Evolutionary conservation across 2,888 invertebrate genomes (phyloP).

Genomic region (Alloscopus bannaensis): DNA sequence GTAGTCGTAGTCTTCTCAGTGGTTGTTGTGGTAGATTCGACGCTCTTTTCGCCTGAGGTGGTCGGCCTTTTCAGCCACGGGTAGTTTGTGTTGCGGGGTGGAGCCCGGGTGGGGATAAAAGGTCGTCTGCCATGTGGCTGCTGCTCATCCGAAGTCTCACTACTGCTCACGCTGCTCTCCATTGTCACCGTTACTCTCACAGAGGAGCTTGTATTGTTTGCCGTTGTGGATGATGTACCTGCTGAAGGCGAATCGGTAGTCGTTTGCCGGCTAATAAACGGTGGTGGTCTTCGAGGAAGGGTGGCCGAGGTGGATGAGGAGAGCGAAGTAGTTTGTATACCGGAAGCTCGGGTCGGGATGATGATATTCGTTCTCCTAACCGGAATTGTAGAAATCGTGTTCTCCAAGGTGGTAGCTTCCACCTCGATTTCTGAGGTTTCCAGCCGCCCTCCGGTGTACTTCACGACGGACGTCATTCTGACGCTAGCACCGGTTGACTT

Average conservation of each 20-base stretch:
- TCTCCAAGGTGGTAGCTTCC: constrained; percentile 20
- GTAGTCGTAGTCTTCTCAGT: constrained; percentile 39
- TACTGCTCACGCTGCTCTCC: constrained; percentile 55
- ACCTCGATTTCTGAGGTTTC: constrained; percentile 63
- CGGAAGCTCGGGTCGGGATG: constrained; percentile 41
- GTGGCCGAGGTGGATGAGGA: constrained; percentile 14
- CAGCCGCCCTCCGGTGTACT: constrained; percentile 69
- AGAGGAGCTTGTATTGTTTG: constrained; percentile 25
- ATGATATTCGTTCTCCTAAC: constrained; percentile 48
- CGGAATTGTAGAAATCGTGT: background rate
- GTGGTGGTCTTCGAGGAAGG: constrained; percentile 32
- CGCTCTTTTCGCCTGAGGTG: constrained; percentile 39
- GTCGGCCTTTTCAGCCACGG: constrained; percentile 69
- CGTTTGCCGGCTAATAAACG: constrained; percentile 39
- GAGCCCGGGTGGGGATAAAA: constrained; percentile 68
- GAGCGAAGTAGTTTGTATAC: constrained; percentile 1
- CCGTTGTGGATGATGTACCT: constrained; percentile 14
- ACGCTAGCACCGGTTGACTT: constrained; percentile 35
- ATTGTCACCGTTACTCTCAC: constrained; percentile 56
- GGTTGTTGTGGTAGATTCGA: constrained; percentile 29
- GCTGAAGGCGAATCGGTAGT: constrained; percentile 6
- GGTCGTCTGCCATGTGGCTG: constrained; percentile 60
- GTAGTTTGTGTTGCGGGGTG: constrained; percentile 56
- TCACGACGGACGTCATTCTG: constrained; percentile 65
- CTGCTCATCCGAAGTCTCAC: constrained; percentile 16